Percentiles rank a stretch among this genome's conserved stretches.
These are phyloP conservation scores for Monopis laevigella DNA, from an alignment of 2,888 invertebrate species.

Conservation along the genomic window DNA sequence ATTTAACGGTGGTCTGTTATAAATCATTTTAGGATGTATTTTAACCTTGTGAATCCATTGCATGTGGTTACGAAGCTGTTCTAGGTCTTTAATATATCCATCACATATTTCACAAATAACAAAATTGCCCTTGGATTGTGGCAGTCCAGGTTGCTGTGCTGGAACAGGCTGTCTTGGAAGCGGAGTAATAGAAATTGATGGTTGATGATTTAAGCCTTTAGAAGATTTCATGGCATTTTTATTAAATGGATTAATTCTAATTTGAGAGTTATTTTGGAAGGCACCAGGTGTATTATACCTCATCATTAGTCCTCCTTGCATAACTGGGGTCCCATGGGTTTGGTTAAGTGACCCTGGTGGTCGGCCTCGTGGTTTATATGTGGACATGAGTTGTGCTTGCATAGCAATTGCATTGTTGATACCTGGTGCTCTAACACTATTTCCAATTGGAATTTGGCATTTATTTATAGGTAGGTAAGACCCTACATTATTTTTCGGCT, in stretches of 20 bases:
- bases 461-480: constrained; percentile 55
- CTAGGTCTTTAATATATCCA: constrained; percentile 94
- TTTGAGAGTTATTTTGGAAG: constrained; percentile 66
- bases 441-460: constrained; percentile 55
- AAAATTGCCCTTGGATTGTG: constrained; percentile 78
- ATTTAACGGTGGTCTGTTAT: constrained; percentile 92
- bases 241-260: constrained; percentile 24
- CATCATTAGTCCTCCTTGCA: constrained; percentile 72
- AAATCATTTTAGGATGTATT: constrained; percentile 96
- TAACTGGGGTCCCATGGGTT: constrained; percentile 51
- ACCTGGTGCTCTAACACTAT: constrained; percentile 44
- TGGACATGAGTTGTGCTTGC: constrained; percentile 39
- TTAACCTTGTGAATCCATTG: constrained; percentile 98
- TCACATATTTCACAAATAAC: constrained; percentile 98
- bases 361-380: constrained; percentile 42
- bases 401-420: constrained; percentile 36
- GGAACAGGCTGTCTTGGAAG: constrained; percentile 55
- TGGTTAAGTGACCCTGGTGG: constrained; percentile 37
- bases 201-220: constrained; percentile 69
- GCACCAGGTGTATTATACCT: constrained; percentile 70
- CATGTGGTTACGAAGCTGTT: constrained; percentile 95
- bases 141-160: constrained; percentile 39
- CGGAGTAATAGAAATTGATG: constrained; percentile 91
- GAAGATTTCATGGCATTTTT: constrained; percentile 22
- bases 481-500: constrained; percentile 51